These are phyloP conservation scores for Neodontobutis hainanensis DNA, from an alignment of 2,113 vertebrate genomes.

Conservation along the genomic window DNA sequence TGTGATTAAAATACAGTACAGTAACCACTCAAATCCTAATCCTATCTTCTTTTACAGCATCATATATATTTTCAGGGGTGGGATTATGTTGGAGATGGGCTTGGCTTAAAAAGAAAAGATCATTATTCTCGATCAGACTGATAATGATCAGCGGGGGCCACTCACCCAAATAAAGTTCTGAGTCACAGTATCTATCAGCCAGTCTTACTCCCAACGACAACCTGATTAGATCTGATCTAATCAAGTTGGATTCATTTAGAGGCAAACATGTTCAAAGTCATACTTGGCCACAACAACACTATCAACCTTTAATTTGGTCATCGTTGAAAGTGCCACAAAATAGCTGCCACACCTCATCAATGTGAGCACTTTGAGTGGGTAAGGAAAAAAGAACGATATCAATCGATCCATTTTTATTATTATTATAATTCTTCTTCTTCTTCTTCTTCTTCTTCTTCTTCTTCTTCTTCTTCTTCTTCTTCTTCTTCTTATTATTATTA, in stretches of 20 bases:
- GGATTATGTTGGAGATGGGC: conserved; percentile 57
- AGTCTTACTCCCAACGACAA: no score
- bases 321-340: no score
- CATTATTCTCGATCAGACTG: conserved; percentile 69
- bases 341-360: no score
- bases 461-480: no score
- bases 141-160: conserved; percentile 50
- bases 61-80: conserved; percentile 6
- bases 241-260: background rate
- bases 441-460: no score
- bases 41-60: conserved; percentile 16
- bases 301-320: no score
- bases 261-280: conserved; percentile 2
- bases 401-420: no score
- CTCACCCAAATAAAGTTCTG: conserved; percentile 35
- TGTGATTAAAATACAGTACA: conserved; percentile 72
- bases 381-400: no score
- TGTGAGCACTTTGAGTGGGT: no score
- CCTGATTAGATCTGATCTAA: conserved; percentile 21
- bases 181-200: conserved; percentile 39
- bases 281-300: background rate
- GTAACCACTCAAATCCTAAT: conserved; percentile 66
- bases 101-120: conserved; percentile 58
- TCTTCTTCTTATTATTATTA: no score
- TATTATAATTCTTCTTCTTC: no score